Evolutionary conservation across 2,797 vertebrate species (phyloP).

Genomic region (Platalea minor): DNA sequence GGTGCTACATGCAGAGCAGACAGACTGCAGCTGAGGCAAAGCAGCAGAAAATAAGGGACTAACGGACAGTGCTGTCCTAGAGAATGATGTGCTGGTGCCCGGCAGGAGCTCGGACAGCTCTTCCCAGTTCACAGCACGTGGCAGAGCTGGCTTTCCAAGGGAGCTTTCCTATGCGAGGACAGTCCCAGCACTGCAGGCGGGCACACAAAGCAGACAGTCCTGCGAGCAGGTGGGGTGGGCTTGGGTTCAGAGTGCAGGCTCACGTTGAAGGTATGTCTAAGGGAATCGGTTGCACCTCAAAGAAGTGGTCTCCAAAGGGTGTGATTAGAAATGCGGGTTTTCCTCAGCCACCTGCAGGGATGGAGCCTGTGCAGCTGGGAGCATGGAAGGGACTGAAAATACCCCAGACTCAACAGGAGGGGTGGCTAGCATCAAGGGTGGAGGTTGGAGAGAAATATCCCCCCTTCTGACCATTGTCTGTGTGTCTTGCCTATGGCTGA

Average conservation of each 20-base stretch:
- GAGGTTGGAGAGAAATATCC: background rate
- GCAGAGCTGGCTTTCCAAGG: background rate
- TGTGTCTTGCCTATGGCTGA: background rate
- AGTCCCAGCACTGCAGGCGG: background rate
- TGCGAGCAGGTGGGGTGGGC: background rate
- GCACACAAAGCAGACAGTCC: rapidly evolving
- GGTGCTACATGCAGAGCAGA: too few relatives aligned
- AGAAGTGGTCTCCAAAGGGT: background rate
- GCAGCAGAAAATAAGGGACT: background rate
- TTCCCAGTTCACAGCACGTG: background rate
- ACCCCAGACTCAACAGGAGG: background rate
- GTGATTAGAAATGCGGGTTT: background rate
- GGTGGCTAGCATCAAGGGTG: background rate
- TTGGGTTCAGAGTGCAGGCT: background rate
- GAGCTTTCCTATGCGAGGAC: rapidly evolving
- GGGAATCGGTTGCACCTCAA: background rate
- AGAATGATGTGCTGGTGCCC: background rate
- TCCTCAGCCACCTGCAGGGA: background rate
- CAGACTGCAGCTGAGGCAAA: background rate
- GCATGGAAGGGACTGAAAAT: background rate
- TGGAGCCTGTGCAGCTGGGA: background rate
- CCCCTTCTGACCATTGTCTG: background rate
- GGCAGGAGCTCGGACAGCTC: background rate
- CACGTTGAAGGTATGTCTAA: background rate
- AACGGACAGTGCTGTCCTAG: background rate